Evolutionary conservation across 92 coral and sea anemone genomes (phyloP).

Genomic region (Siderastrea radians): DNA sequence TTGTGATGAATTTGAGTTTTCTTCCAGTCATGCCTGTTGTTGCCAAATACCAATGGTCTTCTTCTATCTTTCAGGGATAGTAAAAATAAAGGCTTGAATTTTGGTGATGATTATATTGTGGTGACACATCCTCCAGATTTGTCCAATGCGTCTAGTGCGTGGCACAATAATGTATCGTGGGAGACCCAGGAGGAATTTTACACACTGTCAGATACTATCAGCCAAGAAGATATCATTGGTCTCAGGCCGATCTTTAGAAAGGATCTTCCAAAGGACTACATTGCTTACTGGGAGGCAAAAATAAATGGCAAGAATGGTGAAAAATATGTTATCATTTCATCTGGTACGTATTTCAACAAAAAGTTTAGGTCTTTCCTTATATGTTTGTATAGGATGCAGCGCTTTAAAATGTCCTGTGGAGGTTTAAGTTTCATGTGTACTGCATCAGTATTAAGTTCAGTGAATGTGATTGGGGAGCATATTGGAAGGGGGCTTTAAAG

Average conservation of each 20-base stretch:
- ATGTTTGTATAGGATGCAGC: no score
- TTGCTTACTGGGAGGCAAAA: slow-evolving; percentile 92
- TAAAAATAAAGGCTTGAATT: neutral
- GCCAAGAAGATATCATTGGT: slow-evolving; percentile 75
- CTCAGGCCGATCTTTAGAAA: slow-evolving; percentile 84
- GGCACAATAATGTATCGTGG: slow-evolving; percentile 82
- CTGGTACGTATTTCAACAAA: slow-evolving; percentile 58
- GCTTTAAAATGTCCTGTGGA: no score
- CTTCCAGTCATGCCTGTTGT: no score
- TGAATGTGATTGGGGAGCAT: no score
- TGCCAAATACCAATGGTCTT: neutral
- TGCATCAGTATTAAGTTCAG: no score
- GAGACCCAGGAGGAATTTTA: slow-evolving; percentile 84
- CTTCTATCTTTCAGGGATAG: slow-evolving; percentile 12
- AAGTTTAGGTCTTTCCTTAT: no score
- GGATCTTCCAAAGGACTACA: slow-evolving; percentile 78
- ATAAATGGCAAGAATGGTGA: slow-evolving; percentile 77
- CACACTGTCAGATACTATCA: slow-evolving; percentile 79
- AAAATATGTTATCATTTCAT: slow-evolving; percentile 85
- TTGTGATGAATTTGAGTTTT: no score
- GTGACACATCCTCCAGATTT: slow-evolving; percentile 21
- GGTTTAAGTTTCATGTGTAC: no score
- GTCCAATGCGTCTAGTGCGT: slow-evolving; percentile 32
- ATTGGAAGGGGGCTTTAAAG: no score
- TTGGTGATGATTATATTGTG: slow-evolving; percentile 34